Conservation (phyloP, 2,113 vertebrate species). For the Sylvilagus bachmani region DNA sequence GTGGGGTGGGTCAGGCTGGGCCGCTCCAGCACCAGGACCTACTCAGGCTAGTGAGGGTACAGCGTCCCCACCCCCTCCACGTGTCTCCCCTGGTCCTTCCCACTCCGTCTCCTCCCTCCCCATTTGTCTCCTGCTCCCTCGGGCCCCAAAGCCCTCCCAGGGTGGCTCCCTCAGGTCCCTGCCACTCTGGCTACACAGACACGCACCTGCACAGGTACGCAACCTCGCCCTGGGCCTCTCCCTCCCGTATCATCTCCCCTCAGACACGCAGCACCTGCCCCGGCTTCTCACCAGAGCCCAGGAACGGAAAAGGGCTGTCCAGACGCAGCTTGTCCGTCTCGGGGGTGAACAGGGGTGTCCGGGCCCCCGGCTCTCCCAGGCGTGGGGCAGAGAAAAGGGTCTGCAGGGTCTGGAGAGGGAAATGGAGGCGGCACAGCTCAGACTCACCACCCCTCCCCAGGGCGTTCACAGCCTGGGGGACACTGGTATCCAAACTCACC, state of each 20-base stretch:
- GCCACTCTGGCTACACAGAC: background rate
- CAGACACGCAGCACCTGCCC: accelerated
- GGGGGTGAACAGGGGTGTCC: constrained; percentile 90
- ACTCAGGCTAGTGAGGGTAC: background rate
- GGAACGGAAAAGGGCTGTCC: constrained; percentile 92
- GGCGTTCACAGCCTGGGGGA: background rate
- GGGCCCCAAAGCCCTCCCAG: background rate
- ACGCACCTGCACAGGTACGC: accelerated
- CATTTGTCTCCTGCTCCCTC: background rate
- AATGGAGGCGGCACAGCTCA: background rate
- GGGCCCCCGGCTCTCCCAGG: constrained; percentile 90
- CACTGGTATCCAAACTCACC: constrained; percentile 84
- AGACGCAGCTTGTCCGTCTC: constrained; percentile 94
- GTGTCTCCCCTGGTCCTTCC: background rate
- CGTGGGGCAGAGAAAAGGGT: constrained; percentile 92
- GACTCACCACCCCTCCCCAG: background rate
- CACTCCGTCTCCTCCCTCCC: accelerated
- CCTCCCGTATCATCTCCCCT: background rate
- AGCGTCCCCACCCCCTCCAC: background rate
- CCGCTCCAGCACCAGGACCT: background rate
- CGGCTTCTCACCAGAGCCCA: constrained; percentile 90
- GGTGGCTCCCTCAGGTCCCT: no score
- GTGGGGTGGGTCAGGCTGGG: background rate
- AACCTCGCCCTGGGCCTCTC: background rate
- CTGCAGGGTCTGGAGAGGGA: constrained; percentile 89